Evolutionary conservation across 2,797 vertebrate genomes (phyloP).

Genomic region (Cossypha caffra): DNA sequence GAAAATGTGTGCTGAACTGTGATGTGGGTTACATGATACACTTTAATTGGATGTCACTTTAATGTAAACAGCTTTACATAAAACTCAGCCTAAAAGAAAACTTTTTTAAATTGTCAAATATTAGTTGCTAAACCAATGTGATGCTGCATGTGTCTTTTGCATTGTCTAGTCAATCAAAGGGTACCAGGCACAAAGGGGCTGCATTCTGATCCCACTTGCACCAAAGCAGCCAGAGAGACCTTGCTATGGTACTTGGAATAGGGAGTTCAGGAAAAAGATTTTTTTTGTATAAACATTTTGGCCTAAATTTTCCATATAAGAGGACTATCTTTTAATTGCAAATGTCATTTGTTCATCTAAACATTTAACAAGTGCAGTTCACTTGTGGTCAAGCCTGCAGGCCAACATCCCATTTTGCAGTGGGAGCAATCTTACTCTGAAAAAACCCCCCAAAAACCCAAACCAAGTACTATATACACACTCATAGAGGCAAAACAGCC

Average conservation of each 20-base stretch:
- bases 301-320: neutral
- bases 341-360: neutral
- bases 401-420: neutral
- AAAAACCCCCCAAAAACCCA: neutral
- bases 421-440: neutral
- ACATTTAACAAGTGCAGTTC: neutral
- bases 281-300: neutral
- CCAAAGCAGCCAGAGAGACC: neutral
- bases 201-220: neutral
- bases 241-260: neutral
- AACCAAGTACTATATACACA: neutral
- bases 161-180: constrained; percentile 37
- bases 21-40: constrained; percentile 73
- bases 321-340: neutral
- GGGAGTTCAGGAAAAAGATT: neutral
- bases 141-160: constrained; percentile 24
- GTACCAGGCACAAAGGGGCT: neutral
- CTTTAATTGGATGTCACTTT: constrained; percentile 76
- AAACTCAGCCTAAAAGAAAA: constrained; percentile 64
- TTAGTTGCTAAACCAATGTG: constrained; percentile 50
- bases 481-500: neutral
- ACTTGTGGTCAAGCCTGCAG: neutral
- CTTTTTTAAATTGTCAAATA: constrained; percentile 55
- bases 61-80: constrained; percentile 75
- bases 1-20: constrained; percentile 70